Evolutionary conservation across 2,113 vertebrate genomes (phyloP), one percentile per base, ranked within the genome.

Genomic region (Oceanites oceanicus): DNA sequence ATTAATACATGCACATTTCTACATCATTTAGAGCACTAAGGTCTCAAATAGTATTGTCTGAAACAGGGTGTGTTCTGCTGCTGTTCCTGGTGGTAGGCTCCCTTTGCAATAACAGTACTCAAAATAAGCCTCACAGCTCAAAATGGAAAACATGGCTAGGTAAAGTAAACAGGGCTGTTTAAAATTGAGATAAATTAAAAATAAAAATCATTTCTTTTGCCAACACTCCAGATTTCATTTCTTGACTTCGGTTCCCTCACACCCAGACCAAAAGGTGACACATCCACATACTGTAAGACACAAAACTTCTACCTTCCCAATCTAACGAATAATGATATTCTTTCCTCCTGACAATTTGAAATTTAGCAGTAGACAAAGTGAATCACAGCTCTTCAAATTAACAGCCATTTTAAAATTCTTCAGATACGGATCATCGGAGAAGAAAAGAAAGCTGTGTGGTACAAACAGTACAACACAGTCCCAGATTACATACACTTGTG

Each of bases 1-100:
- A 97, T 96, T 97, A 97, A 96, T 95, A 97, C 59, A 94, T 62
- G 55, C 88, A 95, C 86, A 95, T 74, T 94, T 96, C 83, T 86
- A 95, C 89, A 86, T 96, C 95, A 96, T 94, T 98, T 96, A 95
- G 95, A 95, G 94, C 58, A 70, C 73, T 81, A 88, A 61, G 53
- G 63, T 92, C 50, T 91, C 84, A 92, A 96, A 86, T 17, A 81
- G 86, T 76, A 79, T 82, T 83, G 91, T n/a, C 56, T 90, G 73
- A 91, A 96, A 94, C 29, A 29, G 93, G 67, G 49, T 53, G 65
- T 91, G 67, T 86, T 97, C 85, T 78, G 70, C 78, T 62, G 38
- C n/a, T 92, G 38, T 79, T 92, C 56, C 72, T 62, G 3, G 13
- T 53, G 40, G 50, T 55, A 61, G 59, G 18, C 49, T 90, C 14